Percentiles rank a stretch among this genome's conserved stretches.
Conservation (phyloP, 2,797 vertebrate genomes). For the Leptatherina wallacei region DNA sequence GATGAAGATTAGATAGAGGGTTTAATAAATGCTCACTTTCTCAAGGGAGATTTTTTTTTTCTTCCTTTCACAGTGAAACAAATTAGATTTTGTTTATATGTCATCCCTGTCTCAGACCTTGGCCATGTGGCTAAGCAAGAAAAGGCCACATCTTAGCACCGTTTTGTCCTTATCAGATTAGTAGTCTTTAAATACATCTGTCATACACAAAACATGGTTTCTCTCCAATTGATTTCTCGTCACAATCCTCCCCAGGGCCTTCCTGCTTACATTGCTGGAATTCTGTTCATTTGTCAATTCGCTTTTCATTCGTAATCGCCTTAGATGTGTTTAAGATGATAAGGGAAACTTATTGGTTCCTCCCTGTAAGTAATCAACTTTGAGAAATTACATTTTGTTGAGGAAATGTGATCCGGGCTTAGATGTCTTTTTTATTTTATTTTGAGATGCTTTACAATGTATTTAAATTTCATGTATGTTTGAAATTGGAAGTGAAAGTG, state of each 20-base stretch:
- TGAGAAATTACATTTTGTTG: conserved; percentile 74
- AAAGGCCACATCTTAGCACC: conserved; percentile 80
- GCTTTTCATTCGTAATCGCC: conserved; percentile 79
- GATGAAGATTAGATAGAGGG: conserved; percentile 85
- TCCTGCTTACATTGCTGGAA: conserved; percentile 54
- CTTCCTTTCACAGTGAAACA: conserved; percentile 68
- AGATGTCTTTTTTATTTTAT: conserved; percentile 44
- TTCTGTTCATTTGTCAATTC: conserved; percentile 84
- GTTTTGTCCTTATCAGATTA: conserved; percentile 86
- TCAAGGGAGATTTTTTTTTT: conserved; percentile 80
- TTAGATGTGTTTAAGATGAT: conserved; percentile 80
- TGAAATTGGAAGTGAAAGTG: conserved; percentile 49
- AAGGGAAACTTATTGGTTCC: conserved; percentile 69
- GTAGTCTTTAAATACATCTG: conserved; percentile 82
- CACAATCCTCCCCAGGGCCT: conserved; percentile 67
- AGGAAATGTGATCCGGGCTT: conserved; percentile 75
- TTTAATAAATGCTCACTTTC: conserved; percentile 87
- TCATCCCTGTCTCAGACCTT: conserved; percentile 60
- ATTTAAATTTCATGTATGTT: conserved; percentile 17
- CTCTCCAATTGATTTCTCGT: conserved; percentile 75
- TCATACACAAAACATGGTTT: conserved; percentile 78
- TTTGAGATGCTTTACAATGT: conserved; percentile 12
- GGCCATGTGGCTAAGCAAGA: conserved; percentile 73
- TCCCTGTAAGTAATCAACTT: conserved; percentile 67
- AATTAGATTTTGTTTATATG: conserved; percentile 90